Evolutionary conservation across 2,888 invertebrate species (phyloP).

Genomic region (Drosophila bunnanda): DNA sequence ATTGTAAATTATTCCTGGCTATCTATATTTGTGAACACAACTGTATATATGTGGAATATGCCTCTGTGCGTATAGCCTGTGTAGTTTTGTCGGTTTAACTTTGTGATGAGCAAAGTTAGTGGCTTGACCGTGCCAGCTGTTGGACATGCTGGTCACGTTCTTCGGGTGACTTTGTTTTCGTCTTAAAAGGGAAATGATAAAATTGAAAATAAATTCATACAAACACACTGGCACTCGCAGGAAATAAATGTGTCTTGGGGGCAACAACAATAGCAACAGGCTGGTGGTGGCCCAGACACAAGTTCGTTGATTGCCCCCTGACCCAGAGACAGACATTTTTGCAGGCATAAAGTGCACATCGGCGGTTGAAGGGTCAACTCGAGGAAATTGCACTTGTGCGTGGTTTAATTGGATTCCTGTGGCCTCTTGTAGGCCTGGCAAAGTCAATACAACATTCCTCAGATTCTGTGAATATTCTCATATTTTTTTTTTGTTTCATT

Average conservation of each 20-base stretch:
- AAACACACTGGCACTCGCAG: constrained; percentile 23
- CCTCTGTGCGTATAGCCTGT: constrained; percentile 14
- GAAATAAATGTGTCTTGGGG: constrained; percentile 33
- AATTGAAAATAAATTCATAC: constrained; percentile 69
- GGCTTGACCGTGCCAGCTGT: constrained; percentile 66
- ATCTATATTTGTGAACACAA: neutral
- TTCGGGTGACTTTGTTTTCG: constrained; percentile 75
- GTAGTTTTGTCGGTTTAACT: constrained; percentile 52
- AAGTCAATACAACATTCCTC: constrained; percentile 9
- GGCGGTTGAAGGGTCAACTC: constrained; percentile 14
- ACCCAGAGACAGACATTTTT: constrained; percentile 33
- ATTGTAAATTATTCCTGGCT: no score
- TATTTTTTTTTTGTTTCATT: neutral
- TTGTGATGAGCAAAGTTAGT: constrained; percentile 75
- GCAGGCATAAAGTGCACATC: constrained; percentile 27
- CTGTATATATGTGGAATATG: constrained; percentile 1
- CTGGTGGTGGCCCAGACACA: constrained; percentile 10
- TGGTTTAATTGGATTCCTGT: constrained; percentile 33
- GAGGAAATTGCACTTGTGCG: constrained; percentile 25
- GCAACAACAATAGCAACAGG: constrained; percentile 38
- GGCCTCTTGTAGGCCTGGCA: constrained; percentile 1
- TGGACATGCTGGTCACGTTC: constrained; percentile 74
- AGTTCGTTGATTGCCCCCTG: constrained; percentile 47
- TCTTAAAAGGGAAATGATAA: constrained; percentile 79
- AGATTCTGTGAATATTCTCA: neutral